Evolutionary conservation across 2,888 invertebrate species (phyloP).

Genomic region (Dynastes grantii): DNA sequence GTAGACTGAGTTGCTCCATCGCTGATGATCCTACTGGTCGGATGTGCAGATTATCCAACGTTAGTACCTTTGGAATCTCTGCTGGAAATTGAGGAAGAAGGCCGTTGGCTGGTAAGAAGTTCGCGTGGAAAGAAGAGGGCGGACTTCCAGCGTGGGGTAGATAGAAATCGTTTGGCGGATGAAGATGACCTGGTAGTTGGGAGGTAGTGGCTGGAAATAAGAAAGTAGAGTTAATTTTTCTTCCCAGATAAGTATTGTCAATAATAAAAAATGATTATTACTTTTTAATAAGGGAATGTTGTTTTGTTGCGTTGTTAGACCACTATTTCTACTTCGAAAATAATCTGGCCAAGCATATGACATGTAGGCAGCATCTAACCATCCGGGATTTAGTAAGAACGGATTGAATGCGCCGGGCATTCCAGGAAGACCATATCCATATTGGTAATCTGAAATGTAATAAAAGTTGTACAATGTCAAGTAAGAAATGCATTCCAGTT

Average conservation of each 20-base stretch:
- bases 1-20: conserved; percentile 64
- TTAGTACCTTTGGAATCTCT: conserved; percentile 60
- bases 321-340: conserved; percentile 74
- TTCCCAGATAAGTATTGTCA: neutral
- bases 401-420: conserved; percentile 82
- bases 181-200: conserved; percentile 63
- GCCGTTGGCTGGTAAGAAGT: conserved; percentile 56
- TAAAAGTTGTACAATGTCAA: conserved; percentile 6
- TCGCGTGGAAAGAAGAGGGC: conserved; percentile 56
- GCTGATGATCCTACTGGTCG: conserved; percentile 63
- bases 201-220: conserved; percentile 69
- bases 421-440: conserved; percentile 78
- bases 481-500: conserved; percentile 17
- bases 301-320: conserved; percentile 58
- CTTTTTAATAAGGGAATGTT: conserved; percentile 74
- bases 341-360: conserved; percentile 83
- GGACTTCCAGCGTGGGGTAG: conserved; percentile 52
- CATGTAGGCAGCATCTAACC: conserved; percentile 89
- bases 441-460: conserved; percentile 81
- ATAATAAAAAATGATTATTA: conserved; percentile 20
- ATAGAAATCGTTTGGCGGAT: conserved; percentile 60
- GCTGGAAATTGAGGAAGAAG: conserved; percentile 73
- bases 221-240: conserved; percentile 23
- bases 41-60: conserved; percentile 63
- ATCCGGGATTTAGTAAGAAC: conserved; percentile 86